phyloP scores from a whole-genome alignment of 1,140 invertebrate species.

The Nylanderia fulva region DNA sequence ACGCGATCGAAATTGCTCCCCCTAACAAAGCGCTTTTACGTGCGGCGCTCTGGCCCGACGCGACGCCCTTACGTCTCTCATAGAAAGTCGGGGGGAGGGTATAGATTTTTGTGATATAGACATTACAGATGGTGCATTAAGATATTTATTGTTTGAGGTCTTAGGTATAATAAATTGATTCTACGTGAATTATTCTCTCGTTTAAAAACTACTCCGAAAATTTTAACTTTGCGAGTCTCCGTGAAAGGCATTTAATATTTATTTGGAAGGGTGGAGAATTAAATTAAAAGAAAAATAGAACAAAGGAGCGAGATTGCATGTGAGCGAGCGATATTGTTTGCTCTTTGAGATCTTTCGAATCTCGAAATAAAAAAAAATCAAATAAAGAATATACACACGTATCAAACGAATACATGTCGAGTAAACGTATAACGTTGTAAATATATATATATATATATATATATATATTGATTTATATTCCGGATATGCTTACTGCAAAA shows the following conservation, averaged over 20 bases:
- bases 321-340: background rate
- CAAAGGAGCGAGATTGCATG: background rate
- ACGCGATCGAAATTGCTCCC: constrained; percentile 82
- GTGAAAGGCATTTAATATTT: background rate
- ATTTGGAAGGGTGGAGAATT: background rate
- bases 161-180: background rate
- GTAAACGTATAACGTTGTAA: constrained; percentile 9
- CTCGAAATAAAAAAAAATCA: background rate
- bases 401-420: background rate
- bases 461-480: constrained; percentile 36
- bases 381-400: background rate
- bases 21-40: constrained; percentile 81
- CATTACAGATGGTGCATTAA: constrained; percentile 55
- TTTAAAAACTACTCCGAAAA: background rate
- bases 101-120: constrained; percentile 65
- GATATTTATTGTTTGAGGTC: background rate
- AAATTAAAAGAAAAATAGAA: background rate
- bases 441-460: constrained; percentile 26
- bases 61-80: constrained; percentile 46
- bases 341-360: background rate
- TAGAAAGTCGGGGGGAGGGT: background rate
- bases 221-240: background rate
- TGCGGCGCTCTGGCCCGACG: constrained; percentile 66
- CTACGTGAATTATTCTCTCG: no score
- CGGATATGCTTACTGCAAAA: constrained; percentile 16